Base-by-base conservation (phyloP, 1,140 invertebrate species). In the Tetraneura akinire region DNA sequence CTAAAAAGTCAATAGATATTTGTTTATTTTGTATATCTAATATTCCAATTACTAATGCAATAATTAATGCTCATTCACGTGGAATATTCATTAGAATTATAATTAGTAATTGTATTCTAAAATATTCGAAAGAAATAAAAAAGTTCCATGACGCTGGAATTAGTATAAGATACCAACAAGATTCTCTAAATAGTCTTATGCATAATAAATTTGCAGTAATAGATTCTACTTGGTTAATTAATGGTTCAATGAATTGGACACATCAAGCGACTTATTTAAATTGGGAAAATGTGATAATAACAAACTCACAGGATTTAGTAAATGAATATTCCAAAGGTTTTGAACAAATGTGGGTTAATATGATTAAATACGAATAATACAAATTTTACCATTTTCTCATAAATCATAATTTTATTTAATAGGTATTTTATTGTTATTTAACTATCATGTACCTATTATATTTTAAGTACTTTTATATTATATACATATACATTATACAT, bases 151-250 rank as follows among this genome's bases (percentile, higher is more conserved):
- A 87, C 83, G 87, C 87, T 83, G 90, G 90, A 90, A 80, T 51
- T 29, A 47, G 29, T 66, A 51, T 37, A 76, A 37, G 83, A 53
- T 51, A 80, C 80, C 53, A 82, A 83, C 82, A 70, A 51, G 21
- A 47, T 18, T n/a, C n/a, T n/a, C n/a, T n/a, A 0, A 21, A 14
- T 29, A 47, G 23, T 49, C 21, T 26, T 10, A 93, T 94, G 92
- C 92, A 94, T 84, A 91, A 94, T 84, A 94, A 94, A 84, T 94
- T 93, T 86, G 88, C 88, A 32, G 86, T 94, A 18, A 86, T 93
- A 81, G 92, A 94, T 83, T 86, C 86, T 18, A 84, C 86, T 18
- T 83, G 88, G 32, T 83, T 93, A 8, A 88, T 94, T 82, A 90
- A 88, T 81, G 83, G 83, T 6, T 83, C 83, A 4, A 70, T 82